Conservation (phyloP, 2,888 invertebrate genomes). For the Coecobrya sp. region DNA sequence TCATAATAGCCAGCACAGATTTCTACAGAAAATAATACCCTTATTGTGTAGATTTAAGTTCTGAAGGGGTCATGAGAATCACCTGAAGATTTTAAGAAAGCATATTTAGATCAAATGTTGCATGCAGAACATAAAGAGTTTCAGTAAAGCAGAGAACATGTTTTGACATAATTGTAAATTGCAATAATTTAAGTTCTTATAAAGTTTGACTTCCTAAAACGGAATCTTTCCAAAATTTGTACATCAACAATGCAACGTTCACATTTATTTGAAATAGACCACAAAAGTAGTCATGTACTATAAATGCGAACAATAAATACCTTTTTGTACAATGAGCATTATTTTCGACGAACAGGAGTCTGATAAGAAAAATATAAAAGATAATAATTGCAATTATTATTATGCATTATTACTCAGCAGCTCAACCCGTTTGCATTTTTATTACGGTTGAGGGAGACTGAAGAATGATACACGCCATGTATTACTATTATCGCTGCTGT, state of each 20-base stretch:
- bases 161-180: neutral
- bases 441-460: constrained; percentile 63
- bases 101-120: neutral
- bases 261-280: constrained; percentile 52
- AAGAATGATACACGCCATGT: constrained; percentile 32
- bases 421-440: constrained; percentile 70
- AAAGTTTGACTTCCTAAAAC: neutral
- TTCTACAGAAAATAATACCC: neutral
- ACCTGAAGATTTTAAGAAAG: neutral
- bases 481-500: neutral
- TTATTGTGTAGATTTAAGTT: neutral
- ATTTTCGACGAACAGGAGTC: neutral
- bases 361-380: constrained; percentile 43
- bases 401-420: constrained; percentile 68
- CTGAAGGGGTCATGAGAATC: neutral
- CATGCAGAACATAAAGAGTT: neutral
- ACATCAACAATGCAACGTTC: neutral
- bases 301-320: constrained; percentile 30
- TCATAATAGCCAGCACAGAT: neutral
- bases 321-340: neutral
- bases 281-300: constrained; percentile 29
- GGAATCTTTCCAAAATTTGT: neutral
- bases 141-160: neutral
- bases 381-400: constrained; percentile 64
- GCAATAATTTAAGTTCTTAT: neutral